Percentiles rank a stretch among this genome's conserved stretches.
Conservation (phyloP, 2,113 vertebrate genomes). For the Malurus melanocephalus region DNA sequence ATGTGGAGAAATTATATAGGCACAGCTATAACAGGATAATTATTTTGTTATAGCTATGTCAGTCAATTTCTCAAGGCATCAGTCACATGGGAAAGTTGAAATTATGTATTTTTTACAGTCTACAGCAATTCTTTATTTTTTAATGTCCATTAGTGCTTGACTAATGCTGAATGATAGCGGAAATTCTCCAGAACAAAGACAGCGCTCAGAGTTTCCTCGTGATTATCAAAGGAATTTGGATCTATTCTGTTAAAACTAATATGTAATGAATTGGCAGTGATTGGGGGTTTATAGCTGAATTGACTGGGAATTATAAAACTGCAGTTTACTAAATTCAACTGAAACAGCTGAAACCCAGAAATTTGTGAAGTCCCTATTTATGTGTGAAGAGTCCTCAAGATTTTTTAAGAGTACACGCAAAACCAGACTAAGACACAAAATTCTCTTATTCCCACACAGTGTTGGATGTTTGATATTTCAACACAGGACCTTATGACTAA, state of each 20-base stretch:
- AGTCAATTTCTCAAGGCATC: constrained; percentile 38
- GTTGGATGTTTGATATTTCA: background rate
- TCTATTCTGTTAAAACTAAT: constrained; percentile 30
- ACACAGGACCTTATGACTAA: background rate
- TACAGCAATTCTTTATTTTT: constrained; percentile 40
- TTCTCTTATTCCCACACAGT: background rate
- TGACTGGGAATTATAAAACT: background rate
- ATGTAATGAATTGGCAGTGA: constrained; percentile 1
- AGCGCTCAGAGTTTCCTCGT: background rate
- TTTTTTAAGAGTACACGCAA: background rate
- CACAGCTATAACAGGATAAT: constrained; percentile 46
- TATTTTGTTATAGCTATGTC: constrained; percentile 56
- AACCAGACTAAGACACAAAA: background rate
- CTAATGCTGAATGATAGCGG: constrained; percentile 20
- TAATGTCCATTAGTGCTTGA: constrained; percentile 51
- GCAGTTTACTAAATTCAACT: background rate
- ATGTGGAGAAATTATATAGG: constrained; percentile 47
- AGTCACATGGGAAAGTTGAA: constrained; percentile 35
- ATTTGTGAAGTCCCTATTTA: background rate
- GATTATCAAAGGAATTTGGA: constrained; percentile 38
- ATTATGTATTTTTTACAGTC: constrained; percentile 49
- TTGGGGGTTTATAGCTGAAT: background rate
- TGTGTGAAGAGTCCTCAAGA: background rate
- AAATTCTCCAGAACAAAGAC: constrained; percentile 31
- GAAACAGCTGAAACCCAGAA: background rate